Percentiles rank a stretch among this genome's conserved stretches.
Evolutionary conservation across 2,797 vertebrate species (phyloP).

Genomic region (Coilia nasus): DNA sequence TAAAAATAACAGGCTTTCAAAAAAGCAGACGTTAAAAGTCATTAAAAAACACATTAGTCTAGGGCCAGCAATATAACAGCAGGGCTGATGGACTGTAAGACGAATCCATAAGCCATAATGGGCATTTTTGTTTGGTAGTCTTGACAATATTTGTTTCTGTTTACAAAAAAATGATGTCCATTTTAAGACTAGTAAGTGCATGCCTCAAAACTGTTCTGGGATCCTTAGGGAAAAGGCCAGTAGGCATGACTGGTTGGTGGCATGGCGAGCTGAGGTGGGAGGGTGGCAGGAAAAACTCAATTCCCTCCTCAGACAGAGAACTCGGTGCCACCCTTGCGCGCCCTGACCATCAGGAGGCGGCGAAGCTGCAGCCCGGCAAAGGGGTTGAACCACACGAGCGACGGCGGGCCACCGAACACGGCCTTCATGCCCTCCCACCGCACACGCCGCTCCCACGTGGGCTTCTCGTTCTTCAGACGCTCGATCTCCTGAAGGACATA

Average conservation of each 20-base stretch:
- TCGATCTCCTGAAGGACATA: conserved; percentile 90
- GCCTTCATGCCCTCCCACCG: conserved; percentile 97
- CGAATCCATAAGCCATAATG: not conserved
- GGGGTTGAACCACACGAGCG: conserved; percentile 95
- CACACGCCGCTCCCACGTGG: conserved; percentile 92
- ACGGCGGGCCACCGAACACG: conserved; percentile 93
- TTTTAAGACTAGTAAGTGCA: not conserved
- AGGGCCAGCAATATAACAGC: not conserved
- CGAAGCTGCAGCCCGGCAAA: conserved; percentile 89
- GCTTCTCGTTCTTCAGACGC: conserved; percentile 96
- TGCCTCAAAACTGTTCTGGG: not conserved
- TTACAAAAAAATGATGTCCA: not conserved
- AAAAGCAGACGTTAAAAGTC: not conserved
- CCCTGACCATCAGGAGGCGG: conserved; percentile 72
- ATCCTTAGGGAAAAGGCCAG: not conserved
- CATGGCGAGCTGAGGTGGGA: no score
- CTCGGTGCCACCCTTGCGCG: conserved; percentile 85
- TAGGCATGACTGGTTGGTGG: not conserved
- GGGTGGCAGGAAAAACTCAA: no score
- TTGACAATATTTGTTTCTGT: not conserved
- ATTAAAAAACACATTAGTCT: not conserved
- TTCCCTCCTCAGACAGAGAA: conserved; percentile 86
- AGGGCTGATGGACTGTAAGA: not conserved
- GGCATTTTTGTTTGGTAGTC: not conserved
- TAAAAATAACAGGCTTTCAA: not conserved